These are phyloP conservation scores for Lucilia sericata DNA, from an alignment of 1,140 invertebrate species.

Conservation along the genomic window DNA sequence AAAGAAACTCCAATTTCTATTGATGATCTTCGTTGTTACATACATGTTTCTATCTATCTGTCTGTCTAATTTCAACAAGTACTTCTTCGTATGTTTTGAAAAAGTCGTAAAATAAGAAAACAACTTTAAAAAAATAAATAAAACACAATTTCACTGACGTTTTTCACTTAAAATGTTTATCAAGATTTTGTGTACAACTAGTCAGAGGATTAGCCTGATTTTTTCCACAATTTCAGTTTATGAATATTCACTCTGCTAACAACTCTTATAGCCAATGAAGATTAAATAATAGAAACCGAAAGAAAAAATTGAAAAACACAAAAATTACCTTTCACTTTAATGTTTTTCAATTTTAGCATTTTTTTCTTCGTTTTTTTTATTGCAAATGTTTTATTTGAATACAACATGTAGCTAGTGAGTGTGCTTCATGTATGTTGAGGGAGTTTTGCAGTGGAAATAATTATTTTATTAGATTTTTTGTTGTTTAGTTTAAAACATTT, in stretches of 20 bases:
- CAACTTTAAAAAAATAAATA: background rate
- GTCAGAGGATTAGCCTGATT: constrained; percentile 1
- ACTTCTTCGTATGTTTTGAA: too few species aligned
- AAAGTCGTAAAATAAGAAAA: too few species aligned
- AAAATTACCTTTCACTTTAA: constrained; percentile 17
- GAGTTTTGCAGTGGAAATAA: background rate
- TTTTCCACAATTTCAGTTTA: background rate
- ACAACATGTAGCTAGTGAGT: background rate
- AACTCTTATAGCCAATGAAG: too few species aligned
- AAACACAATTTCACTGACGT: constrained; percentile 6
- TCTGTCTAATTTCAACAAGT: too few species aligned
- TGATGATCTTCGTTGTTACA: too few species aligned
- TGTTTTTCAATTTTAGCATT: background rate
- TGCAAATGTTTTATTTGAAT: constrained; percentile 6
- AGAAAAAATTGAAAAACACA: background rate
- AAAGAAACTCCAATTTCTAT: too few species aligned
- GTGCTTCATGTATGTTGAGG: background rate
- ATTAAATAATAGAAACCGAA: too few species aligned
- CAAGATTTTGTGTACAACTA: background rate
- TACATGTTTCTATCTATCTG: too few species aligned
- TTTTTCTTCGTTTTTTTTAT: background rate
- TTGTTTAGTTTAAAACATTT: background rate
- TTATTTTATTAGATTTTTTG: background rate
- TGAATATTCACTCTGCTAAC: background rate
- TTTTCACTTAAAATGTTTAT: background rate